These are phyloP conservation scores for Thymelicus acteon DNA, from an alignment of 2,888 invertebrate species.

Conservation along the genomic window DNA sequence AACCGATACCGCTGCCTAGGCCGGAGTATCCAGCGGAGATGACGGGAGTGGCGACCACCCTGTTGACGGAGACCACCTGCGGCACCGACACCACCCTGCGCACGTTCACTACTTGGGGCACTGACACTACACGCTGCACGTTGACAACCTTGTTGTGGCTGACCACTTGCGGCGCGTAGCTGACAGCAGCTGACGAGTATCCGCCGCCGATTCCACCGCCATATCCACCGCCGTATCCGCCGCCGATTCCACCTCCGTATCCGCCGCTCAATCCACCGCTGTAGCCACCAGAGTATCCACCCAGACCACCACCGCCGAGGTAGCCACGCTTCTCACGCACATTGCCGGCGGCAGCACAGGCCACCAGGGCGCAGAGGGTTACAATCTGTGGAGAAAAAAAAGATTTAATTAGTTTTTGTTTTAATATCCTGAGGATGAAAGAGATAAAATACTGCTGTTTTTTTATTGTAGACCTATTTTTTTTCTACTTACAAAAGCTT, in stretches of 20 bases:
- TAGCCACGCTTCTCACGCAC: slow-evolving; percentile 44
- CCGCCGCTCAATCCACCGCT: slow-evolving; percentile 34
- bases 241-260: slow-evolving; percentile 29
- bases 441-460: background rate
- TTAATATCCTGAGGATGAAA: background rate
- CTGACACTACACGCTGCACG: slow-evolving; percentile 52
- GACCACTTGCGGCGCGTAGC: slow-evolving; percentile 49
- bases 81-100: slow-evolving; percentile 61
- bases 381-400: slow-evolving; percentile 37
- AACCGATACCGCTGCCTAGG: slow-evolving; percentile 35
- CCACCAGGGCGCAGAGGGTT: slow-evolving; percentile 38
- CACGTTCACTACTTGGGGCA: slow-evolving; percentile 57
- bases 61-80: slow-evolving; percentile 64
- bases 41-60: slow-evolving; percentile 56
- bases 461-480: background rate
- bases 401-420: background rate
- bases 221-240: slow-evolving; percentile 37
- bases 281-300: slow-evolving; percentile 37
- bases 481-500: slow-evolving; percentile 46
- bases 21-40: slow-evolving; percentile 41
- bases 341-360: slow-evolving; percentile 38
- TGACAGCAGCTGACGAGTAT: slow-evolving; percentile 39
- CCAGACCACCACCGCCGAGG: slow-evolving; percentile 39
- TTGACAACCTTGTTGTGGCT: slow-evolving; percentile 59
- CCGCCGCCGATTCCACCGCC: slow-evolving; percentile 23